phyloP scores from a whole-genome alignment of 2,113 vertebrate species.

The Ia io region DNA sequence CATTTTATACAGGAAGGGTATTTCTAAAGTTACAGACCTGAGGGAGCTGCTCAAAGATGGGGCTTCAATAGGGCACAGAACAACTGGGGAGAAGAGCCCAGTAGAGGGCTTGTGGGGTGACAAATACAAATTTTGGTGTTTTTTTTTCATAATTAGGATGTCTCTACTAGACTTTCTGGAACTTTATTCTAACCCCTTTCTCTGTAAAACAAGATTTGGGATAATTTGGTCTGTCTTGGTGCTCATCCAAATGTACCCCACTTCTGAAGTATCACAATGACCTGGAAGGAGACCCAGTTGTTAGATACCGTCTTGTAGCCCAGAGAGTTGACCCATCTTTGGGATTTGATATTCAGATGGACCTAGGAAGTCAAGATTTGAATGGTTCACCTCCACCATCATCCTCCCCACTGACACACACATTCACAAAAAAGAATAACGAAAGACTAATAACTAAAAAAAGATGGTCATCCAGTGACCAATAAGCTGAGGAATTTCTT shows the following conservation, averaged over 20 bases:
- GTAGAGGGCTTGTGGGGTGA: not conserved
- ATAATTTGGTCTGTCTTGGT: not conserved
- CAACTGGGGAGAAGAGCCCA: not conserved
- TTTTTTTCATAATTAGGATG: not conserved
- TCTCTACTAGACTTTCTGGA: not conserved
- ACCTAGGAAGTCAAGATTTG: not conserved
- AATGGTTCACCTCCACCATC: not conserved
- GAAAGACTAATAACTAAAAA: not conserved
- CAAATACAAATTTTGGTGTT: not conserved
- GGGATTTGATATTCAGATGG: not conserved
- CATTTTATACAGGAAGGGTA: not conserved
- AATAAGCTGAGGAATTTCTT: not conserved
- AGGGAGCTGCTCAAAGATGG: not conserved
- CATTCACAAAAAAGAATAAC: not conserved
- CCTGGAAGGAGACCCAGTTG: not conserved
- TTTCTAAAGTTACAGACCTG: not conserved
- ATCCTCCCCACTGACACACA: not conserved
- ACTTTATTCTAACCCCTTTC: not conserved
- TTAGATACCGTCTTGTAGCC: not conserved
- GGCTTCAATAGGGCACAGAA: not conserved
- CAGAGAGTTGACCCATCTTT: not conserved
- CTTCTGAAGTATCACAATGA: not conserved
- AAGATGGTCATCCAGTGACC: not conserved
- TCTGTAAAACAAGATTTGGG: not conserved
- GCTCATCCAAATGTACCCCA: not conserved